Base-by-base conservation (phyloP, 1,140 invertebrate genomes). In the Dendroctonus ponderosae region DNA sequence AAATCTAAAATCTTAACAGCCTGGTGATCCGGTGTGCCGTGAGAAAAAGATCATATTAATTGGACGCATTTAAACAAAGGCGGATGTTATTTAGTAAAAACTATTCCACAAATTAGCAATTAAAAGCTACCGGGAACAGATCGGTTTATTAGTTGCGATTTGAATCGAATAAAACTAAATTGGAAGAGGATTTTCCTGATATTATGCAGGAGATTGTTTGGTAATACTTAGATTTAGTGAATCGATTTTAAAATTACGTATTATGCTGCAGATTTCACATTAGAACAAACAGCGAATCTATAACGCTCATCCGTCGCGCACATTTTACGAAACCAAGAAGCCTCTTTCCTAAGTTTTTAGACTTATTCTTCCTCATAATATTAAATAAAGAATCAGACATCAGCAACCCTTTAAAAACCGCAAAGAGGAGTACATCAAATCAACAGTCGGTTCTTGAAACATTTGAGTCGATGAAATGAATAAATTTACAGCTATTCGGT, bases 61-160 rank as follows among this genome's bases (percentile, higher is more conserved):
- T 60, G 58, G 46, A 49, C 42, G 38, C 26, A 15, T 8, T 15
- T 50, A 8, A 15, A 8, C 8, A 11, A 38, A 60, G 46, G 39
- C 58, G 58, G 58, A 60, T 60, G 37, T 60, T 60, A 60, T 14
- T 26, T 60, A 48, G 49, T 42, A 58, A 56, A 38, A 56, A 56
- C 15, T 41, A 56, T 52, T 26, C 14, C 14, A 8, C 37, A 9
- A 12, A 52, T 52, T 7, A 52, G 9, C 50, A 26, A 52, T 52
- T 26, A 52, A 26, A 6, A 52, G 12, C 26, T 52, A 11, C 12
- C 43, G 12, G 8, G 4, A 46, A 46, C 43, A 46, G 43, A 46
- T 46, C 8, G 43, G 12, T 56, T 5, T 56, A 56, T 56, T 56
- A 37, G 53, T 39, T 54, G 38, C 15, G 6, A 41, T 62, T 62